Conservation (phyloP, 2,797 vertebrate genomes). For the Catharus ustulatus region DNA sequence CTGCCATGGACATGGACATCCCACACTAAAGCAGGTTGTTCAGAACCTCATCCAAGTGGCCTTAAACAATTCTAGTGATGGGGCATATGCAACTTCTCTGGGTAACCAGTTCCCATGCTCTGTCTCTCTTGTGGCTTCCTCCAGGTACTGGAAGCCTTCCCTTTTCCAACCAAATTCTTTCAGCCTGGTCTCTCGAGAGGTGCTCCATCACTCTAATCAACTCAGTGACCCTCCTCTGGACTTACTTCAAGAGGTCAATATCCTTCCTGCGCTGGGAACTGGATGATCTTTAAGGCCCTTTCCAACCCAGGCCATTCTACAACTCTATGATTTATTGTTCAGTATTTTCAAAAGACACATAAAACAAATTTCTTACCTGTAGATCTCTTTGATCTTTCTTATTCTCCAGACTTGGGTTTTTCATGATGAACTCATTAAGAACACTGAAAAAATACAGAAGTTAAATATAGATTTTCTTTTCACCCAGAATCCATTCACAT, state of each 20-base stretch:
- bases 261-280: not conserved
- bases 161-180: not conserved
- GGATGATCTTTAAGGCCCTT: not conserved
- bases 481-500: too few species aligned
- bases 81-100: not conserved
- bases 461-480: not conserved
- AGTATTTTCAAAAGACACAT: not conserved
- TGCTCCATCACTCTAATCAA: not conserved
- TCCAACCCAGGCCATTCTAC: not conserved
- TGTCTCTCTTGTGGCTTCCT: not conserved
- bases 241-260: not conserved
- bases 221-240: not conserved
- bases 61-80: not conserved
- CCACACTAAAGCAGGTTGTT: not conserved
- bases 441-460: conserved; percentile 73
- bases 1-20: not conserved
- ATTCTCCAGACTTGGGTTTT: conserved; percentile 96
- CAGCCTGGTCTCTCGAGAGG: not conserved
- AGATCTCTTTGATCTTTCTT: conserved; percentile 99
- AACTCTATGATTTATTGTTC: not conserved
- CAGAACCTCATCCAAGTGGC: not conserved
- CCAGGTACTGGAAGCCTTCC: not conserved
- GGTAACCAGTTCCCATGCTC: not conserved
- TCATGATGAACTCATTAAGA: conserved; percentile 98
- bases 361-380: conserved; percentile 81